Conservation (phyloP, 2,888 invertebrate genomes). For the Acronicta aceris region DNA sequence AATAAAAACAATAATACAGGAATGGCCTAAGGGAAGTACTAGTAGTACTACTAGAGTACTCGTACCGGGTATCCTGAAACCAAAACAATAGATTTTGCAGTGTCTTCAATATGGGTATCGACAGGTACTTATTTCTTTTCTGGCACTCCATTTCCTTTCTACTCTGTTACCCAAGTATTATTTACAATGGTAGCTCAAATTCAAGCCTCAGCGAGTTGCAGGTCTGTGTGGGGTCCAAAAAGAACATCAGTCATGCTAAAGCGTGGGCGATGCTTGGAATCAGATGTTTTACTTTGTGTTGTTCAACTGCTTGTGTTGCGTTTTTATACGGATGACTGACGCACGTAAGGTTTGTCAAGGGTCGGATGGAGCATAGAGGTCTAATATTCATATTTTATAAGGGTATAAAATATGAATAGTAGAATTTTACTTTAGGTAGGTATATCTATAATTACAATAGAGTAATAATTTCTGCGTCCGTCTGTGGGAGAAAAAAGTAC, state of each 20-base stretch:
- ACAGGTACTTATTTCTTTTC: not conserved
- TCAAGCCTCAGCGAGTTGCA: constrained; percentile 15
- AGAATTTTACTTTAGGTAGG: no score
- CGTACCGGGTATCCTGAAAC: no score
- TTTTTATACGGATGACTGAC: constrained; percentile 22
- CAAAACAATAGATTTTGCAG: no score
- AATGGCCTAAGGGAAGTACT: no score
- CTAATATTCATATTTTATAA: not conserved
- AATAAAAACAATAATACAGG: no score
- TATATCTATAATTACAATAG: no score
- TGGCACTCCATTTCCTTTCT: not conserved
- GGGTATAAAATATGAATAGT: no score
- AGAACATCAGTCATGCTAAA: constrained; percentile 54
- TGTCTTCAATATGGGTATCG: no score
- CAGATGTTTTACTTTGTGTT: constrained; percentile 15
- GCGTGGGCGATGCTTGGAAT: constrained; percentile 58
- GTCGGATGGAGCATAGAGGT: not conserved
- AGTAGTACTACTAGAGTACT: no score
- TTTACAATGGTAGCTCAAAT: constrained; percentile 39
- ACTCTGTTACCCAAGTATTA: constrained; percentile 17
- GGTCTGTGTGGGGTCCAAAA: constrained; percentile 68
- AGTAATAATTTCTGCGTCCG: no score
- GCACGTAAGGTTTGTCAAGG: not conserved
- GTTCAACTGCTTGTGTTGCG: constrained; percentile 8
- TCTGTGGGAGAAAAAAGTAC: no score